phyloP scores from a whole-genome alignment of 2,888 invertebrate species.

The Nemoura dubitans region DNA sequence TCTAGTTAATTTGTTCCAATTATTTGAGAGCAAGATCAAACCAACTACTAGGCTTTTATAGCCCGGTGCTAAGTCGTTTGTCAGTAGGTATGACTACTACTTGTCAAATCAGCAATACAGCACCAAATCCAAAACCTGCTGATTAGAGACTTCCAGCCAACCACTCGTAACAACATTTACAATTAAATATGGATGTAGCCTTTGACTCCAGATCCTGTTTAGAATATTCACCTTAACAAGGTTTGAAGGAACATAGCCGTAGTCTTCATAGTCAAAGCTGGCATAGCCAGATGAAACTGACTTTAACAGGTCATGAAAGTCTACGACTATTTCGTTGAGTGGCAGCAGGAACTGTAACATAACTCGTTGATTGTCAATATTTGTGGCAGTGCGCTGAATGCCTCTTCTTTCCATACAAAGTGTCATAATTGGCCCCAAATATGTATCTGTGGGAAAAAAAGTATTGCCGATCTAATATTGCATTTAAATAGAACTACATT shows the following conservation, averaged over 20 bases:
- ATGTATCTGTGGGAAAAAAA: conserved; percentile 63
- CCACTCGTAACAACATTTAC: too few species aligned
- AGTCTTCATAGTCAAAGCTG: conserved; percentile 91
- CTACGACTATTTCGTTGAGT: conserved; percentile 90
- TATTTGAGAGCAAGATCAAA: too few species aligned
- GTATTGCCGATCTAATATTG: not conserved
- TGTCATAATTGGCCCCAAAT: conserved; percentile 74
- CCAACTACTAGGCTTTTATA: too few species aligned
- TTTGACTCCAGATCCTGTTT: conserved; percentile 39
- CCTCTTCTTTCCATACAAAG: conserved; percentile 82
- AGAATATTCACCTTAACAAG: conserved; percentile 73
- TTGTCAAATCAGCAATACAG: too few species aligned
- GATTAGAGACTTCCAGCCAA: too few species aligned
- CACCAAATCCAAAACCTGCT: too few species aligned
- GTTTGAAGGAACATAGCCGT: conserved; percentile 78
- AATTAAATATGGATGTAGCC: conserved; percentile 26
- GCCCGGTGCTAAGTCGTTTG: too few species aligned
- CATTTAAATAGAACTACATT: not conserved
- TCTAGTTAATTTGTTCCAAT: too few species aligned
- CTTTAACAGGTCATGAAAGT: conserved; percentile 94
- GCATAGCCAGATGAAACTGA: conserved; percentile 93
- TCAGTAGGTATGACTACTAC: too few species aligned
- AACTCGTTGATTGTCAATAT: conserved; percentile 84
- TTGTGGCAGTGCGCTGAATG: conserved; percentile 71
- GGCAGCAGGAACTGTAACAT: conserved; percentile 87